A percentile compares a stretch with the other conserved stretches of the same genome.
These are phyloP conservation scores for Dicaeum eximium DNA, from an alignment of 2,113 vertebrate species.

Conservation along the genomic window DNA sequence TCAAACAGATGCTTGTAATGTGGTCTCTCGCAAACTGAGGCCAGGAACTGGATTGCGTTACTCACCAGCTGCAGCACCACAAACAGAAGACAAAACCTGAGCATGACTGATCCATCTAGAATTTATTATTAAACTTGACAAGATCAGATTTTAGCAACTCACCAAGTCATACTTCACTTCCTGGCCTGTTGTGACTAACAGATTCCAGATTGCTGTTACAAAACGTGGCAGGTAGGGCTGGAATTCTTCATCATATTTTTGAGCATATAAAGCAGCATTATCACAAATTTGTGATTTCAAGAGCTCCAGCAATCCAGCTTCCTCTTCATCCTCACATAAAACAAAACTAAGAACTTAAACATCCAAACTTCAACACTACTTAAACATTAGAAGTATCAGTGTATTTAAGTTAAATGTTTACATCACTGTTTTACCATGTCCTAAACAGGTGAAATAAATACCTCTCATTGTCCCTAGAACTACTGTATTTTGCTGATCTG, in stretches of 20 bases:
- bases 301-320: conserved; percentile 93
- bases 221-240: conserved; percentile 94
- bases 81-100: conserved; percentile 1
- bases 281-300: conserved; percentile 98
- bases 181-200: conserved; percentile 94
- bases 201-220: conserved; percentile 97
- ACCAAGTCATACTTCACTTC: conserved; percentile 99
- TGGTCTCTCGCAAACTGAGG: conserved; percentile 94
- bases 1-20: conserved; percentile 98
- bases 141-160: conserved; percentile 50
- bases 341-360: conserved; percentile 54
- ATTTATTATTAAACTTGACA: neutral
- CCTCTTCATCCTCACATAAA: conserved; percentile 90
- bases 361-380: neutral
- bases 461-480: neutral
- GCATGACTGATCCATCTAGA: neutral
- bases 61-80: conserved; percentile 85
- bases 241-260: conserved; percentile 98
- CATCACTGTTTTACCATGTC: neutral
- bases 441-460: neutral
- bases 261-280: conserved; percentile 96
- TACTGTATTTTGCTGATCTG: neutral
- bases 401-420: neutral
- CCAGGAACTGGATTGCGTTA: conserved; percentile 98
- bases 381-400: neutral